Conservation (phyloP, 2,888 invertebrate genomes). For the Leucania comma region DNA sequence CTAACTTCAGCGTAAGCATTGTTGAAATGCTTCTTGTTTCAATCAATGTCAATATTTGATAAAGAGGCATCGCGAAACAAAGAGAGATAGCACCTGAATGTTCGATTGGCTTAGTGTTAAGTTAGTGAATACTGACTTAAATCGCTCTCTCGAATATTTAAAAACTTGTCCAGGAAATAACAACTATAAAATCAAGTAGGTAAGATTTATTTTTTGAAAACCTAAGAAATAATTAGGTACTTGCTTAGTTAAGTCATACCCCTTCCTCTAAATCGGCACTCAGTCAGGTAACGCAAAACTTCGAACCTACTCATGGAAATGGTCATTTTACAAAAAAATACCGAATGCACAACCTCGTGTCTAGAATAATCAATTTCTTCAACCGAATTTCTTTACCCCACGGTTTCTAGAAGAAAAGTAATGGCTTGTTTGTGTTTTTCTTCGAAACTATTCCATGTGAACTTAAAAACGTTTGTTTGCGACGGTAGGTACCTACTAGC, state of each 20-base stretch:
- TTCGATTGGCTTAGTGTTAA: no score
- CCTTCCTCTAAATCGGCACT: background rate
- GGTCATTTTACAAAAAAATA: background rate
- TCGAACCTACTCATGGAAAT: background rate
- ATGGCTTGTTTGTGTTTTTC: background rate
- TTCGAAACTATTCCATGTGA: background rate
- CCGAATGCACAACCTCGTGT: background rate
- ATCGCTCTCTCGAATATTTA: no score
- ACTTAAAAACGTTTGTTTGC: slow-evolving; percentile 20
- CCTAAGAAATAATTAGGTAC: background rate
- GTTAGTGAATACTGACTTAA: no score
- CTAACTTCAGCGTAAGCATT: no score
- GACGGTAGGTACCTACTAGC: slow-evolving; percentile 36
- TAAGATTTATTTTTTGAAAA: background rate
- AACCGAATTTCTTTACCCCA: background rate
- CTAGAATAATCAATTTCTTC: slow-evolving; percentile 16
- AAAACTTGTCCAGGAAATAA: no score
- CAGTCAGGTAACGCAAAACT: no score
- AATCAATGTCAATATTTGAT: no score
- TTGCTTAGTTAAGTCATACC: background rate
- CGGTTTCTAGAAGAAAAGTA: background rate
- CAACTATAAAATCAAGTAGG: background rate
- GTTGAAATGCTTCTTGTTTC: no score
- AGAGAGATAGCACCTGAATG: no score
- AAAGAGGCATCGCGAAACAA: no score